A percentile compares a stretch with the other conserved stretches of the same genome.
Evolutionary conservation across 2,888 invertebrate species (phyloP).

Genomic region (Agelastica alni): DNA sequence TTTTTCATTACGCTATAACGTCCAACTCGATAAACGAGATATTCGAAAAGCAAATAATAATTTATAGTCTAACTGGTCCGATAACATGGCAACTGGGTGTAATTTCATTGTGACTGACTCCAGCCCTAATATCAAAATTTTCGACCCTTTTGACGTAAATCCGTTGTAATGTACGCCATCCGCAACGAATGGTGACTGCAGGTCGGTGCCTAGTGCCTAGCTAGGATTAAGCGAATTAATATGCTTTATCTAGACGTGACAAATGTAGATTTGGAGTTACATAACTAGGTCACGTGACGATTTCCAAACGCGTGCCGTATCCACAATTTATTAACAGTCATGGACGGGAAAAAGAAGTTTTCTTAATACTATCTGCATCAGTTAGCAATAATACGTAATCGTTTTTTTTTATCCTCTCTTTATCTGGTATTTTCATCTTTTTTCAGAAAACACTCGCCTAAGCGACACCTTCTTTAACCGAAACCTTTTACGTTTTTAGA

Average conservation of each 20-base stretch:
- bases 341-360: too few species aligned
- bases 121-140: constrained; percentile 8
- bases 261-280: constrained; percentile 31
- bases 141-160: constrained; percentile 11
- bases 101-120: constrained; percentile 5
- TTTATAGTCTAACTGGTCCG: neutral
- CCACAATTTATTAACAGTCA: constrained; percentile 20
- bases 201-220: constrained; percentile 19
- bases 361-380: too few species aligned
- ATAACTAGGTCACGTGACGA: constrained; percentile 33
- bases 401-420: too few species aligned
- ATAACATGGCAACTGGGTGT: neutral
- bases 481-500: too few species aligned
- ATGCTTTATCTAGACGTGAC: constrained; percentile 34
- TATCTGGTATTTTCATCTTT: too few species aligned
- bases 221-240: constrained; percentile 33
- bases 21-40: too few species aligned
- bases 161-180: constrained; percentile 18
- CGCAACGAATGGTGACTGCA: constrained; percentile 20
- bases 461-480: too few species aligned
- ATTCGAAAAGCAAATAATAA: neutral
- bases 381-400: too few species aligned
- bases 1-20: too few species aligned
- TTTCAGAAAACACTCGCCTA: too few species aligned
- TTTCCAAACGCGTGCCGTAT: constrained; percentile 27